Base-by-base conservation (phyloP, 2,888 invertebrate genomes). In the Heliconius charithonia region DNA sequence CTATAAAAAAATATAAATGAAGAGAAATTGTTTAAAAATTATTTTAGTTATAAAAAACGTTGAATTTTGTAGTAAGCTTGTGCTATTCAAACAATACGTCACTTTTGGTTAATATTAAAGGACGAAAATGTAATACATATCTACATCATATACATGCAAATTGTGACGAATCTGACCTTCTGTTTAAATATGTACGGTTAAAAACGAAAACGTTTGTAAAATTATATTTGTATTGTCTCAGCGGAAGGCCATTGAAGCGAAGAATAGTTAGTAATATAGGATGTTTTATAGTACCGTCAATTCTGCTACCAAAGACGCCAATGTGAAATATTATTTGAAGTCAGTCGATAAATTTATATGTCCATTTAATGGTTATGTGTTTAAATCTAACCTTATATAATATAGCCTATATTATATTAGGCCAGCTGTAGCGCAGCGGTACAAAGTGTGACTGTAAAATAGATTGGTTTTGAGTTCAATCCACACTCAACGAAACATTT, bases 121-220 rank as follows among this genome's bases (percentile, higher is more conserved):
- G 32, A 66, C 29, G 22, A 66, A 29, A 29, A 66, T 66, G 6
- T 22, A 12, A 32, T 66, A 66, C 22, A 51, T 22, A 22, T 9
- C 37, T 1, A 37, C 22, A 51, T 22, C 0, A 51, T 51, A 22
- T 51, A 22, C 4, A 66, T 32, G 32, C 32, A 66, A 66, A 22
- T 4, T 32, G 66, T 22, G 32, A 19, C 32, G 32, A 66, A 66
- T 32, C 32, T 22, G 66, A 66, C 66, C 66, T 66, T 66, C 66
- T 66, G 66, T 66, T 66, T 66, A 66, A 66, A 66, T 66, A 66
- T 19, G n/a, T 66, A 66, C 22, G 66, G 4, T 3, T 66, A 32
- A 32, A 66, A 66, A 32, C 32, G 22, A 66, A 22, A 66, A 12
- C 32, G 29, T 22, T 66, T 66, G 66, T n/a, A 32, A 66, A 32